Base-by-base conservation (phyloP, 30 jellyfish, hydroid and myxozoan genomes). In the Cassiopea andromeda region DNA sequence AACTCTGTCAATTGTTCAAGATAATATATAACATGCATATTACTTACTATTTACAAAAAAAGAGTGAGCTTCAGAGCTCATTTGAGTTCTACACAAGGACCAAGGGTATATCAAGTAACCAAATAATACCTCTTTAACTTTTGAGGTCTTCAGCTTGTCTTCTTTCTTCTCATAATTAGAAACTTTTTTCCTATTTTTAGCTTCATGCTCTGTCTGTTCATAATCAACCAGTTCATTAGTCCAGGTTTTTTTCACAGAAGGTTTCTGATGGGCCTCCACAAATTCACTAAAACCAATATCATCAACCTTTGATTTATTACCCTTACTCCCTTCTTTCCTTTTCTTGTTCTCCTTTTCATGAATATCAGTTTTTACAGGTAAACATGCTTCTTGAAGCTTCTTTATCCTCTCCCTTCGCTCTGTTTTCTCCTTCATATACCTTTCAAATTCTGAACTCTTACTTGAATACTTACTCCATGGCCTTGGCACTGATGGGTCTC, bases 381-480 rank as follows among this genome's bases (percentile, higher is more conserved):
- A 44, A 1, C 60, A 85, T 66, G 57, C 46, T 2, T 87, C 94
- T 84, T 97, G 98, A 59, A 97, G 73, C 47, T 89, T 75, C 81
- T 77, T 81, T 57, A 97, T 92, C 45, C 93, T 48, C 78, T 93
- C 85, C 72, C 72, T 83, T 54, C 99, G 83, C 82, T 92, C 97
- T 6, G 68, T 85, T 8, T 79, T 83, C 58, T 89, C 98, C 78
- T 92, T 90, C 46, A 87, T 16, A 69, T 81, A 60, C 57, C 97
- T 89, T 69, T 83, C 90, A 84, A 79, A 86, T 8, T 97, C 97
- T 10, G 98, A 92, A 54, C 99, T 97, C 69, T 85, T 85, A 46
- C 73, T 86, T 16, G 99, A 92, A 85, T 92, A 93, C 68, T 93
- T 97, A 76, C 98, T 92, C 99, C 99, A 97, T 17, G 99, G 98